A percentile compares a stretch with the other conserved stretches of the same genome.
Evolutionary conservation across 1,140 invertebrate genomes (phyloP).

Genomic region (Leptopilina boulardi): DNA sequence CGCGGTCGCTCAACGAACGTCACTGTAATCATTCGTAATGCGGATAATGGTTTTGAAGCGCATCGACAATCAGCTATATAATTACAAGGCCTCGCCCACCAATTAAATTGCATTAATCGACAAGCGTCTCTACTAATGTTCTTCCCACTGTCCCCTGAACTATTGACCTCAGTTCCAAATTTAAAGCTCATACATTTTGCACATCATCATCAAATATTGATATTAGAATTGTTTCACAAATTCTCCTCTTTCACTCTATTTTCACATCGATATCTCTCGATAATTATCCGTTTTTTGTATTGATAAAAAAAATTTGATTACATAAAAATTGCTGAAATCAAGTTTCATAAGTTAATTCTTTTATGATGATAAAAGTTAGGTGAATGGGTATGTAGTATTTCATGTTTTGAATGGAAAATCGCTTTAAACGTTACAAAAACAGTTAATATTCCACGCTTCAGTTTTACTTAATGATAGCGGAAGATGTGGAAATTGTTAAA

Average conservation of each 20-base stretch:
- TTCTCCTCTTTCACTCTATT: background rate
- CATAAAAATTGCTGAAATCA: no score
- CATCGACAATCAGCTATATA: constrained; percentile 62
- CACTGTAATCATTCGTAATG: constrained; percentile 64
- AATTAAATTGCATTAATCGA: constrained; percentile 61
- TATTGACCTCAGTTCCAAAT: background rate
- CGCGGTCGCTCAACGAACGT: constrained; percentile 51
- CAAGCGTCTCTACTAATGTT: constrained; percentile 27
- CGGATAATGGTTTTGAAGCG: constrained; percentile 53
- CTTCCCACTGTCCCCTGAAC: background rate
- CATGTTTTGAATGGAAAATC: background rate
- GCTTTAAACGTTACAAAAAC: background rate
- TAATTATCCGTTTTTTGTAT: no score
- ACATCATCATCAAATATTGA: background rate
- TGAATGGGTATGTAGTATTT: background rate
- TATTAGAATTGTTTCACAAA: no score
- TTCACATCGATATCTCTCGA: background rate
- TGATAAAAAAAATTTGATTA: no score
- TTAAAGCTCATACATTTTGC: background rate
- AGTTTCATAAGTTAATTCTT: no score
- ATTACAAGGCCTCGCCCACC: constrained; percentile 60
- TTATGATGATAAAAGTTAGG: no score
- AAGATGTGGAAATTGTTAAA: constrained; percentile 12
- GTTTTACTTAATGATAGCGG: constrained; percentile 22
- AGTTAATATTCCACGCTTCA: background rate